phyloP scores from a whole-genome alignment of 2,797 vertebrate species.

The Lepilemur ruficaudatus region DNA sequence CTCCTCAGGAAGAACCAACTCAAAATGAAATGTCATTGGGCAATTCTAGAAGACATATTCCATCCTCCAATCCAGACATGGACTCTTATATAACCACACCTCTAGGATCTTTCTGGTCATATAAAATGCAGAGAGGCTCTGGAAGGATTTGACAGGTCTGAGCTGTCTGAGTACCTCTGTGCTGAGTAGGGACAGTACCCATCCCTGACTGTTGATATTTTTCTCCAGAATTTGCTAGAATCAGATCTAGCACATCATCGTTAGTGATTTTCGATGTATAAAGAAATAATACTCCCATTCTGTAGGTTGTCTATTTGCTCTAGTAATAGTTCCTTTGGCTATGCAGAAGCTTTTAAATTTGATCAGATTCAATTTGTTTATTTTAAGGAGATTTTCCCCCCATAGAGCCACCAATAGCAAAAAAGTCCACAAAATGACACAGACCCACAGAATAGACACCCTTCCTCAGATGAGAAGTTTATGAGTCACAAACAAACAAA shows the following conservation, averaged over 20 bases:
- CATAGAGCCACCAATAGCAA: neutral
- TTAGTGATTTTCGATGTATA: neutral
- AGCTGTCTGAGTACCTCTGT: neutral
- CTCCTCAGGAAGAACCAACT: neutral
- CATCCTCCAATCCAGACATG: neutral
- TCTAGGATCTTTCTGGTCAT: neutral
- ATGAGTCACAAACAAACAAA: constrained; percentile 41
- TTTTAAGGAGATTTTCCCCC: neutral
- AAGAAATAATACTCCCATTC: neutral
- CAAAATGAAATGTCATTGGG: neutral
- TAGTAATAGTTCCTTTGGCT: too few relatives aligned
- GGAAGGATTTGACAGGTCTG: neutral
- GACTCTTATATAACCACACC: neutral
- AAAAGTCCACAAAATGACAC: neutral
- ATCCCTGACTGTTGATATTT: neutral
- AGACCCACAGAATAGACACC: neutral
- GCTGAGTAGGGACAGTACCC: accelerated
- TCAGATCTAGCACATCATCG: neutral
- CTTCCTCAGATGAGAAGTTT: neutral
- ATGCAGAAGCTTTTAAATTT: too few relatives aligned
- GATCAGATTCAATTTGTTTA: too few relatives aligned
- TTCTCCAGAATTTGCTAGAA: neutral
- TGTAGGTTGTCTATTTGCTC: too few relatives aligned
- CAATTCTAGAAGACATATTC: neutral
- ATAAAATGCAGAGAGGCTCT: neutral